phyloP scores from a whole-genome alignment of 2,797 vertebrate genomes.

The Prionace glauca region DNA sequence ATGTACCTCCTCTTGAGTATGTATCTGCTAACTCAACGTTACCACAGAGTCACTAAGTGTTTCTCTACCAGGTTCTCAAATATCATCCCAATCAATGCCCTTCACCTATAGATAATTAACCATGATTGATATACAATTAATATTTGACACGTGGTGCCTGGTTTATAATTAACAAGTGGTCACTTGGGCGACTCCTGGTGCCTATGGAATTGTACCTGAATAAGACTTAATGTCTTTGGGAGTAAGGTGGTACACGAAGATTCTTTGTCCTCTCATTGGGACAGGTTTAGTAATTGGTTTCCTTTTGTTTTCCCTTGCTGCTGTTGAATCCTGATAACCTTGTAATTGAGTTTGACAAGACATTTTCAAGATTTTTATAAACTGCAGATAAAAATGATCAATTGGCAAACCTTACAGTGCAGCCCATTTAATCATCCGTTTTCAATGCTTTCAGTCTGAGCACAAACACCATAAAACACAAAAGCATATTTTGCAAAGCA shows the following conservation, averaged over 20 bases:
- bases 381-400: slow-evolving; percentile 32
- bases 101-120: not conserved
- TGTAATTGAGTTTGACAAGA: slow-evolving; percentile 26
- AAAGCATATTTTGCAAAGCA: slow-evolving; percentile 27
- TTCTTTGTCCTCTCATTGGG: not conserved
- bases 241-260: not conserved
- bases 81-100: not conserved
- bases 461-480: slow-evolving; percentile 17
- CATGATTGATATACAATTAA: not conserved
- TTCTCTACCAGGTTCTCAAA: not conserved
- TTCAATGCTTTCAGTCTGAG: slow-evolving; percentile 7
- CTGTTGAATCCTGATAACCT: slow-evolving; percentile 14
- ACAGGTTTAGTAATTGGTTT: not conserved
- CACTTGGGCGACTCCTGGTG: not conserved
- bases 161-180: not conserved
- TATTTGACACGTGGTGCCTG: not conserved
- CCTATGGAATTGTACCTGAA: not conserved
- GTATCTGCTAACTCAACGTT: not conserved
- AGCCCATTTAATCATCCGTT: slow-evolving; percentile 14
- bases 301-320: not conserved
- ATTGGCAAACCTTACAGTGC: slow-evolving; percentile 18
- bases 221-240: no score
- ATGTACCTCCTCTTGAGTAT: no score
- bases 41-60: not conserved
- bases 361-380: slow-evolving; percentile 29